Evolutionary conservation across 2,113 vertebrate species (phyloP).

Genomic region (Phalacrocorax pelagicus): DNA sequence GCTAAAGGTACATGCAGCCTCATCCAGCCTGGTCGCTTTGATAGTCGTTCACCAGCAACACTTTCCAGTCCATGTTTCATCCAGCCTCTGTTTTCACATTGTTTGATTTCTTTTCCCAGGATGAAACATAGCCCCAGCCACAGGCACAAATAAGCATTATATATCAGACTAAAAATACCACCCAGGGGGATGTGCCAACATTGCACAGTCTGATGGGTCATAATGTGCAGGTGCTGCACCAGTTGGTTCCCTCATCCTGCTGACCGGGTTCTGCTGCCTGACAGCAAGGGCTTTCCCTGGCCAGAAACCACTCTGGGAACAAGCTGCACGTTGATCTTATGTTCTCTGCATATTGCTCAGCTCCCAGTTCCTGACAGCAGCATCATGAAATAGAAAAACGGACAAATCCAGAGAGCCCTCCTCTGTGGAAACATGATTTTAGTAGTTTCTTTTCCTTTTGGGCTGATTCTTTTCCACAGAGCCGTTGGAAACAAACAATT

Average conservation of each 20-base stretch:
- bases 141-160: neutral
- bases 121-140: neutral
- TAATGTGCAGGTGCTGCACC: neutral
- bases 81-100: neutral
- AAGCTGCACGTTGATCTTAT: neutral
- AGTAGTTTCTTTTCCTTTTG: neutral
- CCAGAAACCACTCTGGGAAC: rapidly evolving
- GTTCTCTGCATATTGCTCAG: neutral
- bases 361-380: neutral
- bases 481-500: neutral
- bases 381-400: neutral
- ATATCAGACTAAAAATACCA: neutral
- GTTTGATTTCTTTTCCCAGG: neutral
- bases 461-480: neutral
- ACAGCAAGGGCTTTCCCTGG: neutral
- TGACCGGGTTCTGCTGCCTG: neutral
- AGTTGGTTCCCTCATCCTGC: rapidly evolving
- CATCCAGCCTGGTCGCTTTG: rapidly evolving
- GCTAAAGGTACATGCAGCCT: neutral
- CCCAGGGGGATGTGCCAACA: neutral
- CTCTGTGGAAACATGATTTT: neutral
- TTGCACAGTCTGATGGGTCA: rapidly evolving
- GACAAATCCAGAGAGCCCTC: neutral
- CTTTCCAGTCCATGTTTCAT: neutral
- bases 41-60: neutral